Base-by-base conservation (phyloP, 2,888 invertebrate genomes). In the Malthinus seriepunctatus region DNA sequence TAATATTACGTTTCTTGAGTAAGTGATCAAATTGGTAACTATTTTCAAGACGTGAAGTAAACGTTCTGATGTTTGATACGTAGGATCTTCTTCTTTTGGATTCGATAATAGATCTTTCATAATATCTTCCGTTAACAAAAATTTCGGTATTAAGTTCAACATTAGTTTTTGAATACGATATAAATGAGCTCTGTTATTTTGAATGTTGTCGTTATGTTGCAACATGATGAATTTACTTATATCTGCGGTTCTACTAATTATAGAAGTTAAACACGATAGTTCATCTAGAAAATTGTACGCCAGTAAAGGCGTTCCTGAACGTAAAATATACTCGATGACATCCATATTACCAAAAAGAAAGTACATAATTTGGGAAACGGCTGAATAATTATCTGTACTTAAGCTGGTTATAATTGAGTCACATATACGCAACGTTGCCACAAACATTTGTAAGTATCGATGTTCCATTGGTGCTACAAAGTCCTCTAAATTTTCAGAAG, bases 261-360 rank as follows among this genome's bases (percentile, higher is more conserved):
- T 67, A n/a, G 73, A 75, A 0, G 93, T 93, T 1, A 93, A 80
- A 9, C 88, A 84, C 3, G 92, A 87, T 39, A 93, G 80, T 76
- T 95, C 93, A 64, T 86, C 82, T 31, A 95, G 79, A 15, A 88
- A 83, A 0, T 87, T 83, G 1, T 83, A 71, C 1, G 88, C 85
- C 6, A 90, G 83, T 51, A 82, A 83, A 0, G 90, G 88, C 64
- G 81, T 82, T 0, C 87, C 86, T 38, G 87, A 86, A 61, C 93
- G 83, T 47, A 96, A 79, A 49, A 93, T 86, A 67, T 88, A 83
- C 70, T 91, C 90, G 54, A 95, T 84, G 56, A 89, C 88, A 70
- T 95, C 94, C 49, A 89, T 82, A 76, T 95, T 93, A 55, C 89
- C 87, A 49, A 93, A 83, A 39, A 95, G 76, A 69, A 93, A 89